These are phyloP conservation scores for Gambusia yucatana DNA, from an alignment of 2,797 vertebrate genomes.

Conservation along the genomic window DNA sequence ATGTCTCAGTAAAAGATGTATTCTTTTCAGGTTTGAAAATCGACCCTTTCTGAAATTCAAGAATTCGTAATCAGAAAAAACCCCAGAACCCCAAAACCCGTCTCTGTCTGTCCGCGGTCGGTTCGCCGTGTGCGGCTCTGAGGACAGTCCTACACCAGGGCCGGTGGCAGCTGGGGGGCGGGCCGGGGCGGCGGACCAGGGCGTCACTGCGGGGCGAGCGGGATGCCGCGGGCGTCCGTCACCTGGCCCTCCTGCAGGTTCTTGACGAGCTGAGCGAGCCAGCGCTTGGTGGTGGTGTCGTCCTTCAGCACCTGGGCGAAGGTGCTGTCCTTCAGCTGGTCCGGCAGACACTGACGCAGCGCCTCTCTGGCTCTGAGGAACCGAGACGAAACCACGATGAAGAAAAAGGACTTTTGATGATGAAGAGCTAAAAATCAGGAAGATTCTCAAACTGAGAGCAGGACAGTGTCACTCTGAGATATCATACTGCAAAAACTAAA, in stretches of 20 bases:
- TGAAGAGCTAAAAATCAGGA: not conserved
- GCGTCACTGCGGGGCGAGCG: constrained; percentile 89
- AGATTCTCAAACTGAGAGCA: not conserved
- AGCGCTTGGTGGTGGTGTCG: constrained; percentile 98
- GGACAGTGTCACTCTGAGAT: not conserved
- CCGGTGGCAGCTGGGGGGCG: constrained; percentile 25
- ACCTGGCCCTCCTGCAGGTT: constrained; percentile 98
- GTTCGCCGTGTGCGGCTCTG: constrained; percentile 29
- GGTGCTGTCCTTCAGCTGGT: constrained; percentile 98
- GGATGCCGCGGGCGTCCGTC: constrained; percentile 94
- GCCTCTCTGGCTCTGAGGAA: constrained; percentile 93
- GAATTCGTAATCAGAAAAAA: constrained; percentile 2
- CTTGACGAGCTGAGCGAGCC: constrained; percentile 97
- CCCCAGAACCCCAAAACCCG: too few relatives aligned
- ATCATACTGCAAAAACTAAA: not conserved
- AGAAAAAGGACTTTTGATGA: not conserved
- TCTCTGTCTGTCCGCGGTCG: not conserved
- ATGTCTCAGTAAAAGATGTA: constrained; percentile 5
- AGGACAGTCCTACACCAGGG: constrained; percentile 43
- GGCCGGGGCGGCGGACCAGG: not conserved
- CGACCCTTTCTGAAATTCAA: not conserved
- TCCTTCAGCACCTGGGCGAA: constrained; percentile 98
- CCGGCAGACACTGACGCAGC: constrained; percentile 96
- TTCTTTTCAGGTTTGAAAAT: constrained; percentile 8
- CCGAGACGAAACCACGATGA: not conserved